Conservation (phyloP, 1,140 invertebrate genomes). For the Ephestia elutella region DNA sequence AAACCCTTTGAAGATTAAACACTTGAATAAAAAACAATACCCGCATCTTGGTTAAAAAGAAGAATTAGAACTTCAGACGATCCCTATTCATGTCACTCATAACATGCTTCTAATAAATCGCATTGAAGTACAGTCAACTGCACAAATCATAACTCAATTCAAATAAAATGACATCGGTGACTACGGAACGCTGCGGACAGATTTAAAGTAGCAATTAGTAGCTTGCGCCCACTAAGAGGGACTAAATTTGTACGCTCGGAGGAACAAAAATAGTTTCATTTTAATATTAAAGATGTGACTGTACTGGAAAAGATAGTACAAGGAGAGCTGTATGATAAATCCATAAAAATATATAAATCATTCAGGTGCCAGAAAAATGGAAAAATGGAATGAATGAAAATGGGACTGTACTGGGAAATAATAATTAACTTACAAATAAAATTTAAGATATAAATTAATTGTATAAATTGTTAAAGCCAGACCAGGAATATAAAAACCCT, state of each 20-base stretch:
- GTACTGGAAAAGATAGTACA: neutral
- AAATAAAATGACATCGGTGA: conserved; percentile 16
- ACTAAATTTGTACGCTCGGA: conserved; percentile 30
- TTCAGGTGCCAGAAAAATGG: too few relatives aligned
- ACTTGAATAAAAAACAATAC: too few relatives aligned
- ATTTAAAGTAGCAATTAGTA: conserved; percentile 43
- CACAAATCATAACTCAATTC: conserved; percentile 11
- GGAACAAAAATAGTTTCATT: conserved; percentile 30
- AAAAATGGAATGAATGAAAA: too few relatives aligned
- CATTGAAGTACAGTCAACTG: conserved; percentile 10
- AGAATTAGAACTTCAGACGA: neutral
- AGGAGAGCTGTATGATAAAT: too few relatives aligned
- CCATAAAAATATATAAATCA: too few relatives aligned
- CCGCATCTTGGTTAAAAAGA: neutral
- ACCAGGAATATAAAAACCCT: too few relatives aligned
- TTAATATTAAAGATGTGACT: neutral
- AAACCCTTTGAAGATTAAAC: too few relatives aligned
- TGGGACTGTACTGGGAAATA: neutral
- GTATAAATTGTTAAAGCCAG: too few relatives aligned
- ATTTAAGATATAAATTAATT: neutral
- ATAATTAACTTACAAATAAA: neutral
- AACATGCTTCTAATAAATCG: neutral
- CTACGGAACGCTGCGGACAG: conserved; percentile 26
- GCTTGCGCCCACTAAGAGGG: conserved; percentile 16
- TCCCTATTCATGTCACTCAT: neutral